phyloP scores from a whole-genome alignment of 2,113 vertebrate genomes.

The Platanista minor region DNA sequence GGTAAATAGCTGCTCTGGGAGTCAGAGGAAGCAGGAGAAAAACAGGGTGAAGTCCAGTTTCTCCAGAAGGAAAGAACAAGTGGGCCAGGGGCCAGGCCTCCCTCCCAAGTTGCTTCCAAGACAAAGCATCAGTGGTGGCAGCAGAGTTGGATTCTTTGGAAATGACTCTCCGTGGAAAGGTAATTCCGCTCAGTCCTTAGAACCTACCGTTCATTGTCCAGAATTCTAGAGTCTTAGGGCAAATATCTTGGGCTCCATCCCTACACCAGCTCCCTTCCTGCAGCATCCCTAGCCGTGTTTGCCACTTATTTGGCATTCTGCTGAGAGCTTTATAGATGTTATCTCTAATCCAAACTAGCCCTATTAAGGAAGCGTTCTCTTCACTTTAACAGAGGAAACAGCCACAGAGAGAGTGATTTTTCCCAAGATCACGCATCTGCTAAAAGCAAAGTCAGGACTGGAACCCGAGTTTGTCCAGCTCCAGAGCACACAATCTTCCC shows the following conservation, averaged over 20 bases:
- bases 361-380: background rate
- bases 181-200: background rate
- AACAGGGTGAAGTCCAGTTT: constrained; percentile 39
- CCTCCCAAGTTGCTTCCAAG: background rate
- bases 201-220: background rate
- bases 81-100: background rate
- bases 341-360: background rate
- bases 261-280: background rate
- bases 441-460: background rate
- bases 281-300: background rate
- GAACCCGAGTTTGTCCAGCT: background rate
- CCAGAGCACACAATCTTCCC: background rate
- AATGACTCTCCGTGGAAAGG: background rate
- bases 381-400: background rate
- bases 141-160: background rate
- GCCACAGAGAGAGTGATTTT: background rate
- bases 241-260: background rate
- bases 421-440: background rate
- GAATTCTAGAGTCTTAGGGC: background rate
- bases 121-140: background rate
- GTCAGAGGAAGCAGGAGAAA: constrained; percentile 26
- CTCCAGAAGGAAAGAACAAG: background rate
- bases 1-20: constrained; percentile 62
- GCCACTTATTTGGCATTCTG: background rate
- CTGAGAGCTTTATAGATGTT: background rate